These are phyloP conservation scores for Tanytarsus gracilentus DNA, from an alignment of 2,888 invertebrate genomes.

Conservation along the genomic window DNA sequence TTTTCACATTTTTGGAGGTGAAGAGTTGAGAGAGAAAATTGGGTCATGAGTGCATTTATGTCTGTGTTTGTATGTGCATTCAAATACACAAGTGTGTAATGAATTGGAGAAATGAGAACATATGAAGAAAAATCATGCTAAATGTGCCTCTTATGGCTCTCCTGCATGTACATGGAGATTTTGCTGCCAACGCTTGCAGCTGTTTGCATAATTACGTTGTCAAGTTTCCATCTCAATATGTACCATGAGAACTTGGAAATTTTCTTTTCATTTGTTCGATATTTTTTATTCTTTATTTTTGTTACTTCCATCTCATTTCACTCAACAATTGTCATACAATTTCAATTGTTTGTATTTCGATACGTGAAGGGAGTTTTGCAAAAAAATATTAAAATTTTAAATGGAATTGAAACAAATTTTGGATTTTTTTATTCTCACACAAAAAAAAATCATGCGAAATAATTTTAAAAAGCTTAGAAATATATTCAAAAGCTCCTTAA, in stretches of 20 bases:
- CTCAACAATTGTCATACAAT: no score
- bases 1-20: neutral
- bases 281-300: neutral
- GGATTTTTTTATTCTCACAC: no score
- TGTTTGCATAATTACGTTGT: conserved; percentile 7
- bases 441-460: no score
- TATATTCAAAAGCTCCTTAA: no score
- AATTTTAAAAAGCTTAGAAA: no score
- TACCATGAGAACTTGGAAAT: neutral
- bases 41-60: conserved; percentile 3
- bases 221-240: neutral
- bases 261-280: neutral
- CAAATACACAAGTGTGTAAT: neutral
- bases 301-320: no score
- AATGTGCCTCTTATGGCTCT: neutral
- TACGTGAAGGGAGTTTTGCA: no score
- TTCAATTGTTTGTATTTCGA: no score
- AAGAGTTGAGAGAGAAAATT: neutral
- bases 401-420: no score
- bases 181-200: neutral
- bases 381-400: no score
- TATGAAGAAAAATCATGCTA: neutral
- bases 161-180: neutral
- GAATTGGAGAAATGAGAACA: neutral
- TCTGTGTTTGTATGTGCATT: neutral